Evolutionary conservation across 1,140 invertebrate species (phyloP).

Genomic region (Battus philenor): DNA sequence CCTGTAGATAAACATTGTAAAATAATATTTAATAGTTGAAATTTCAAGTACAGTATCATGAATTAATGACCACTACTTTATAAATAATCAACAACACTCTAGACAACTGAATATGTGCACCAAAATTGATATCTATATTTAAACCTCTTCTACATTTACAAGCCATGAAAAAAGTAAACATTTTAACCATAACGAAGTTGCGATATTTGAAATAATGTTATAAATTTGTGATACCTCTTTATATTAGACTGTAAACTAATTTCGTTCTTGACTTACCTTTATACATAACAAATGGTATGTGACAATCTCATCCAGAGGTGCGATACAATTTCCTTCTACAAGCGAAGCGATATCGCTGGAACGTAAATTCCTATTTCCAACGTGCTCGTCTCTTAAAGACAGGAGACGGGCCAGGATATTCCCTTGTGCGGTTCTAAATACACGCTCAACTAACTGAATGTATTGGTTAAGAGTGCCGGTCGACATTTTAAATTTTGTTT

Average conservation of each 20-base stretch:
- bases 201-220: slow-evolving; percentile 1
- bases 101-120: no score
- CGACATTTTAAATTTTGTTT: slow-evolving; percentile 48
- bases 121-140: no score
- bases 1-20: no score
- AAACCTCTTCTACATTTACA: no score
- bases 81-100: no score
- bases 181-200: no score
- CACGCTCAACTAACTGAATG: slow-evolving; percentile 72
- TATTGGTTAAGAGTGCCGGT: slow-evolving; percentile 72
- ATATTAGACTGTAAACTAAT: neutral
- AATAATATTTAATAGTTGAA: no score
- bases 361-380: slow-evolving; percentile 81
- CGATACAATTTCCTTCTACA: slow-evolving; percentile 82
- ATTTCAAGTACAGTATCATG: no score
- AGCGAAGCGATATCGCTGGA: slow-evolving; percentile 82
- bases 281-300: slow-evolving; percentile 84
- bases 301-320: slow-evolving; percentile 88
- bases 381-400: slow-evolving; percentile 87
- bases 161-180: no score
- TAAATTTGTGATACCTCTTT: neutral
- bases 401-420: slow-evolving; percentile 79
- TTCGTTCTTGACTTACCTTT: slow-evolving; percentile 50
- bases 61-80: no score
- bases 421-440: slow-evolving; percentile 78